Evolutionary conservation across 1,140 invertebrate genomes (phyloP).

Genomic region (Sycophaga agraensis): DNA sequence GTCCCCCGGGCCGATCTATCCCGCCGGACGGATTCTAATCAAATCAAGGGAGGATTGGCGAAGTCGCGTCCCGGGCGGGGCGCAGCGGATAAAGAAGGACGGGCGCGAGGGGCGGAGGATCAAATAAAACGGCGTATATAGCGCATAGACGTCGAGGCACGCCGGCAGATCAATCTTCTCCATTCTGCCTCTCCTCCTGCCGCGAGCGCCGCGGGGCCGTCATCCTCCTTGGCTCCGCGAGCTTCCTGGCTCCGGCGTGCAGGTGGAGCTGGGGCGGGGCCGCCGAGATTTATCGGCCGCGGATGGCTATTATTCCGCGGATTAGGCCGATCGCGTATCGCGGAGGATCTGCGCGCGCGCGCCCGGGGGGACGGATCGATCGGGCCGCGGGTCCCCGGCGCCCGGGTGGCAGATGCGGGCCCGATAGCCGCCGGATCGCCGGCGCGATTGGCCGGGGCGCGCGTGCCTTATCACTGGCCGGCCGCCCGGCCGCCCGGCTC

Average conservation of each 20-base stretch:
- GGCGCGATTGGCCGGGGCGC: too few relatives aligned
- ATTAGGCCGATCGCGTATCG: constrained; percentile 33
- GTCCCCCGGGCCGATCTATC: not conserved
- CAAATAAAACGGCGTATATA: constrained; percentile 43
- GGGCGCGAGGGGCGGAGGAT: constrained; percentile 35
- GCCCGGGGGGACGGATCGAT: constrained; percentile 20
- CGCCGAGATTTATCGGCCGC: constrained; percentile 44
- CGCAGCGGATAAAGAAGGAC: not conserved
- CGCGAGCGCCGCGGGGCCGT: not conserved
- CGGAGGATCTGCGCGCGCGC: constrained; percentile 30
- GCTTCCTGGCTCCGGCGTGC: too few relatives aligned
- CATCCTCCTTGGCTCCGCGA: too few relatives aligned
- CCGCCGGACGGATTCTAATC: constrained; percentile 15
- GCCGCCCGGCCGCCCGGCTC: too few relatives aligned
- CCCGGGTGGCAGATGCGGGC: too few relatives aligned
- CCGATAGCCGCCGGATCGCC: too few relatives aligned
- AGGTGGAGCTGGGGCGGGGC: too few relatives aligned
- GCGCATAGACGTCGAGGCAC: not conserved
- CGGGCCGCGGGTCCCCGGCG: too few relatives aligned
- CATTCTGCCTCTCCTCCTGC: constrained; percentile 36
- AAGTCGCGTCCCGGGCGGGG: not conserved
- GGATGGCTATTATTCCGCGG: constrained; percentile 40
- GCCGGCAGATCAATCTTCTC: constrained; percentile 51
- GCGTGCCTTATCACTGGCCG: too few relatives aligned
- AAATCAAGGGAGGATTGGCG: constrained; percentile 18